phyloP scores from a whole-genome alignment of 2,797 vertebrate genomes.

The Periparus ater region DNA sequence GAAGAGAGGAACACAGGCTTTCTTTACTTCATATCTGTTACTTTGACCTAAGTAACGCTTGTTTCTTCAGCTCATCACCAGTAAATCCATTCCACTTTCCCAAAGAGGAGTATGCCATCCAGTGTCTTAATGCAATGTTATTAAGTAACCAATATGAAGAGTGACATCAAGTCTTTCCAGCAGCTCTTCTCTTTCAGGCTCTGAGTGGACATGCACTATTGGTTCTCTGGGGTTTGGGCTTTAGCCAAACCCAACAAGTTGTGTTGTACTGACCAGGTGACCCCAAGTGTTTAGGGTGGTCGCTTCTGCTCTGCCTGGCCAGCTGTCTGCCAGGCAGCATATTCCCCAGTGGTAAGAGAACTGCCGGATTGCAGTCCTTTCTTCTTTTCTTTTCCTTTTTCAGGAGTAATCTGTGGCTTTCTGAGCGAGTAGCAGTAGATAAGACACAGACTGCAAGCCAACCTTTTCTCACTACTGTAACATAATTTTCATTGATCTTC shows the following conservation, averaged over 20 bases:
- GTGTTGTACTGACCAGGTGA: not conserved
- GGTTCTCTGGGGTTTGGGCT: not conserved
- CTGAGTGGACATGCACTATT: not conserved
- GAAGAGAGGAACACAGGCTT: not conserved
- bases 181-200: not conserved
- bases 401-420: not conserved
- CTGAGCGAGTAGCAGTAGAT: not conserved
- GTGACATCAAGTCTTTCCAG: not conserved
- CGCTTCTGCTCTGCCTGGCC: not conserved
- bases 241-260: not conserved
- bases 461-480: conserved; percentile 24
- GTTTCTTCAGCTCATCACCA: not conserved
- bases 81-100: not conserved
- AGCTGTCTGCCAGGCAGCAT: not conserved
- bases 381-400: not conserved
- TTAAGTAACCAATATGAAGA: not conserved
- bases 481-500: conserved; percentile 56
- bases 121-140: not conserved
- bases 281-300: rapidly evolving
- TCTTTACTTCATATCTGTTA: conserved; percentile 29
- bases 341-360: not conserved
- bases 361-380: not conserved
- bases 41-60: conserved; percentile 16
- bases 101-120: not conserved
- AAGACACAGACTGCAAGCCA: conserved; percentile 5